Evolutionary conservation across 1,140 invertebrate genomes (phyloP).

Genomic region (Radopholus similis): DNA sequence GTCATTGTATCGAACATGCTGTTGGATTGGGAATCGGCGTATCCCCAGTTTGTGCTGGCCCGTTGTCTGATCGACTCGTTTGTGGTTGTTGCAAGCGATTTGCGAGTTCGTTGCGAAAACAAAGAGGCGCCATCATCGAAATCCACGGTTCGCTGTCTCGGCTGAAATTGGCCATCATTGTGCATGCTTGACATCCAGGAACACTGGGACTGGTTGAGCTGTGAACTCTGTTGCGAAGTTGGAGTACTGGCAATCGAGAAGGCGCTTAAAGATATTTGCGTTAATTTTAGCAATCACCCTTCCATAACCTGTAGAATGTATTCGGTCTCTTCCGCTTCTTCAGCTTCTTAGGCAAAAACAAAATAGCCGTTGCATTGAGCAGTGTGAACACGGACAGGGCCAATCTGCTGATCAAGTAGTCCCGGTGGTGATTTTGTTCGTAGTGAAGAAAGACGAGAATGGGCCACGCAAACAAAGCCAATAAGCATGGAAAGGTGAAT

Average conservation of each 20-base stretch:
- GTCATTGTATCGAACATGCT: background rate
- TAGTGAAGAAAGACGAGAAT: background rate
- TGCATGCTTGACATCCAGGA: background rate
- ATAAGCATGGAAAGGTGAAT: background rate
- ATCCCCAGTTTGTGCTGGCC: too few species aligned
- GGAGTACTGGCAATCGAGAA: background rate
- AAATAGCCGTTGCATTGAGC: background rate
- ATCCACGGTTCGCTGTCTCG: background rate
- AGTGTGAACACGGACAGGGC: background rate
- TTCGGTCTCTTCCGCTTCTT: background rate
- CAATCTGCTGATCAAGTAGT: background rate
- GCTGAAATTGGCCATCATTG: background rate
- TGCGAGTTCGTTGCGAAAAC: background rate
- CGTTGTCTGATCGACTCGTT: background rate
- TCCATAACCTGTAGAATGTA: background rate
- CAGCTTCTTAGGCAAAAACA: background rate
- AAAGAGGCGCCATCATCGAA: background rate
- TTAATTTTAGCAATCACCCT: background rate
- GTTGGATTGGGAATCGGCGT: too few species aligned
- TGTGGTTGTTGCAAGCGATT: background rate
- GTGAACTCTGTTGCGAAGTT: background rate
- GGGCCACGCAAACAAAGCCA: background rate
- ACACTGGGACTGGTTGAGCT: background rate
- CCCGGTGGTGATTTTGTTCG: background rate
- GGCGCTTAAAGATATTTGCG: background rate